Evolutionary conservation across 2,888 invertebrate species (phyloP), one percentile per base, ranked within the genome.

Genomic region (Patella pellucida): DNA sequence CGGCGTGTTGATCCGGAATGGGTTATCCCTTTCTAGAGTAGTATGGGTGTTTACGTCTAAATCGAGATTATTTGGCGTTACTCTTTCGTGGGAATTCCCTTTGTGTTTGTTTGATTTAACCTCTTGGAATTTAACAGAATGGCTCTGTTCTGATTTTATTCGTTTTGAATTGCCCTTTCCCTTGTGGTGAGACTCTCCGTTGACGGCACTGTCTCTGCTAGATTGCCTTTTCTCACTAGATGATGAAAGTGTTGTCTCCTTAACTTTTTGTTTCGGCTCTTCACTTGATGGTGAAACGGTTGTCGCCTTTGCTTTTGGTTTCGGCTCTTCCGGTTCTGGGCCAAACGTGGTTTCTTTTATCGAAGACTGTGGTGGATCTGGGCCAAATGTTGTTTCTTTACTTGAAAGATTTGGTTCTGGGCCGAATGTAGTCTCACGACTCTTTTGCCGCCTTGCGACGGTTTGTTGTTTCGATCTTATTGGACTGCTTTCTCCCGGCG

Each of bases 351-450:
- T 62, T 9, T 41, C 41, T 62, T 62, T 62, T 19, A 11, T 62
- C 3, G 62, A 62, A 62, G 62, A 23, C 19, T 23, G 19, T 11
- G 19, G 19, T 3, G 62, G 62, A 23, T 62, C 62, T 62, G 62
- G 62, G 2, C 62, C 62, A 62, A 62, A 62, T 2, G 62, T 62
- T 62, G 62, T 62, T 62, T 62, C 62, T 62, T 62, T 62, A 62
- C 62, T 62, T 11, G 62, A 62, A 23, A 23, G 12, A 62, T 62
- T 62, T 62, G 62, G 62, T 62, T 62, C 62, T 62, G 62, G 62
- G 12, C 62, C 62, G 23, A 62, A 62, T 9, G 62, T 62, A 15
- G 62, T 62, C 14, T 62, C 62, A 12, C 23, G 19, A 23, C 62
- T 62, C 4, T 62, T 62, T 14, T 19, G 19, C 3, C 62, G 62